Evolutionary conservation across 1,140 invertebrate species (phyloP).

Genomic region (Cyclina sinensis): DNA sequence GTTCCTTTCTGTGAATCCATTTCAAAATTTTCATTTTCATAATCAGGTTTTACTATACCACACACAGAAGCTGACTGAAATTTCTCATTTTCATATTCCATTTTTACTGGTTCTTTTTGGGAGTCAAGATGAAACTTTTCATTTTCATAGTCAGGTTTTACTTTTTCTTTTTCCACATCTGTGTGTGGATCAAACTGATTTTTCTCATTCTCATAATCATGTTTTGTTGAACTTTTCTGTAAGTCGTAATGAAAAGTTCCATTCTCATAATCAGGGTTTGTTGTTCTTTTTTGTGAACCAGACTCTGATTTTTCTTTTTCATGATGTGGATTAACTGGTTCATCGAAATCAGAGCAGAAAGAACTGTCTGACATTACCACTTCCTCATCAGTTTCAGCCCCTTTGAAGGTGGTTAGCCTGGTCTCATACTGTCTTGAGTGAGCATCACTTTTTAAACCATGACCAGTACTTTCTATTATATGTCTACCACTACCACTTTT

Average conservation of each 20-base stretch:
- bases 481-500: not conserved
- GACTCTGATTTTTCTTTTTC: not conserved
- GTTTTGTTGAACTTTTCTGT: not conserved
- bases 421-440: not conserved
- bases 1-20: not conserved
- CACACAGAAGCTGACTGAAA: not conserved
- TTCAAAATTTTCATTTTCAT: not conserved
- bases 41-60: not conserved
- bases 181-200: not conserved
- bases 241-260: not conserved
- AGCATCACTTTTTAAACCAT: not conserved
- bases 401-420: not conserved
- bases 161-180: not conserved
- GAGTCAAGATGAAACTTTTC: not conserved
- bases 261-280: slow-evolving; percentile 7
- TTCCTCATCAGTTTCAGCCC: not conserved
- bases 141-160: not conserved
- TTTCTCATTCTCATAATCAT: not conserved
- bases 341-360: slow-evolving; percentile 27
- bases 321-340: not conserved
- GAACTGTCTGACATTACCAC: slow-evolving; percentile 36
- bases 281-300: not conserved
- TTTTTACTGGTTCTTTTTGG: not conserved
- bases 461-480: not conserved
- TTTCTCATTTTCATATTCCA: slow-evolving; percentile 15